Evolutionary conservation across 2,888 invertebrate species (phyloP).

Genomic region (Agonopterix arenella): DNA sequence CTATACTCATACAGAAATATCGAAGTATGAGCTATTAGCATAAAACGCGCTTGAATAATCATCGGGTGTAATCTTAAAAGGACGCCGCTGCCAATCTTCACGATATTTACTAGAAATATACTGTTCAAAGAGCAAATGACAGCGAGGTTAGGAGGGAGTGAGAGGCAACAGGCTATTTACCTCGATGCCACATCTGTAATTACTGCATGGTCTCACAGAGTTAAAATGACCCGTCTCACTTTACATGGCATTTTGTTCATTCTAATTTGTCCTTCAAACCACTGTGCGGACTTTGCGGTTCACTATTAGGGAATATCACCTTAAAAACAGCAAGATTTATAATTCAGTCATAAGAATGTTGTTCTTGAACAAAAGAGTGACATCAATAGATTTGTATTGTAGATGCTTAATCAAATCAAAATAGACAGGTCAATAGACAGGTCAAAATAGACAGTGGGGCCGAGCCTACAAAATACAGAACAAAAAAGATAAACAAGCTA

Average conservation of each 20-base stretch:
- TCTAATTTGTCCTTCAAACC: constrained; percentile 35
- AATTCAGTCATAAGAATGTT: too few species aligned
- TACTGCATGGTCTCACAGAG: constrained; percentile 56
- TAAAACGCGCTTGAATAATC: constrained; percentile 40
- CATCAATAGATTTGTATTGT: too few species aligned
- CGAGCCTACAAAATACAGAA: constrained; percentile 22
- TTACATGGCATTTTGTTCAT: constrained; percentile 45
- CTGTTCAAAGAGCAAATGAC: constrained; percentile 56
- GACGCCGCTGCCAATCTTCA: constrained; percentile 12
- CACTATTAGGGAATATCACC: neutral
- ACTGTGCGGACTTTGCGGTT: constrained; percentile 20
- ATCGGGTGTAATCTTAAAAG: constrained; percentile 41
- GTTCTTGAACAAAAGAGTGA: too few species aligned
- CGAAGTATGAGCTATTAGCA: constrained; percentile 45
- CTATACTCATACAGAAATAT: constrained; percentile 41
- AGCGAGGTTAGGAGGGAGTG: constrained; percentile 44
- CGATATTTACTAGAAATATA: constrained; percentile 52
- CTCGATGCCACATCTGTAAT: constrained; percentile 66
- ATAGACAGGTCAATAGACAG: too few species aligned
- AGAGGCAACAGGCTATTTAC: constrained; percentile 58
- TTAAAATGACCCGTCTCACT: constrained; percentile 57
- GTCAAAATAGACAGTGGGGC: constrained; percentile 33
- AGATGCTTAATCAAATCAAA: constrained; percentile 18
- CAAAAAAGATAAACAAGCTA: constrained; percentile 54
- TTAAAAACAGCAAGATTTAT: neutral